Percentiles rank a stretch among this genome's conserved stretches.
Evolutionary conservation across 2,888 invertebrate species (phyloP).

Genomic region (Xanthorhoe spadicearia): DNA sequence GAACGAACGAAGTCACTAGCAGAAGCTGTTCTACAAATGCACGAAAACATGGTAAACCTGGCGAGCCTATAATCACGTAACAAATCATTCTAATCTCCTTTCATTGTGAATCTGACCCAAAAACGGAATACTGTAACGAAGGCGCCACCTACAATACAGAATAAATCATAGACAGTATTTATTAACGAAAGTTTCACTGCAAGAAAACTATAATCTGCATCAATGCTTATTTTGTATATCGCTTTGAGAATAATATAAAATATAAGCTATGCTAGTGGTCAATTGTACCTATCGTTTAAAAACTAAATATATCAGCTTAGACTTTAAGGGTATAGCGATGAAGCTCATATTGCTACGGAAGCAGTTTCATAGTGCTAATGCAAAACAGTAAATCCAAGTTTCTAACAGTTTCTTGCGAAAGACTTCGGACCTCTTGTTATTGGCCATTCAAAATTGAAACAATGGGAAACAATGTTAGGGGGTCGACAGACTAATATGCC

Average conservation of each 20-base stretch:
- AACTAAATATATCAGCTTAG: neutral
- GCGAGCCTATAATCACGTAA: slow-evolving; percentile 34
- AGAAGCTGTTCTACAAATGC: neutral
- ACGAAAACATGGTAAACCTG: slow-evolving; percentile 15
- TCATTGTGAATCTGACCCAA: slow-evolving; percentile 46
- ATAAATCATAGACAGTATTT: neutral
- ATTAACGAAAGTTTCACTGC: slow-evolving; percentile 1
- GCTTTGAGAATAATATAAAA: neutral
- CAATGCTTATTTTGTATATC: neutral
- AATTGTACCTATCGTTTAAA: neutral
- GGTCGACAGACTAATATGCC: slow-evolving; percentile 69
- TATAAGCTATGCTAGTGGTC: neutral
- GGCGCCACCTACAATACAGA: slow-evolving; percentile 46
- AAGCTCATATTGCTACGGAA: slow-evolving; percentile 3
- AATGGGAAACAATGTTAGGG: slow-evolving; percentile 68
- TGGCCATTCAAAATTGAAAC: slow-evolving; percentile 76
- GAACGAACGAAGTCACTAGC: neutral
- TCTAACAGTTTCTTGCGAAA: slow-evolving; percentile 77
- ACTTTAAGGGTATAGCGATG: neutral
- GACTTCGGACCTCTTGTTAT: slow-evolving; percentile 62
- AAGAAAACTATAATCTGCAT: neutral
- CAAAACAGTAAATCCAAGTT: slow-evolving; percentile 63
- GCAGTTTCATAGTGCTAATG: neutral
- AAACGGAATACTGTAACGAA: slow-evolving; percentile 49
- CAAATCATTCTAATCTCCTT: slow-evolving; percentile 37